Conservation (phyloP, 2,113 vertebrate species). For the Plecturocebus donacophilus region DNA sequence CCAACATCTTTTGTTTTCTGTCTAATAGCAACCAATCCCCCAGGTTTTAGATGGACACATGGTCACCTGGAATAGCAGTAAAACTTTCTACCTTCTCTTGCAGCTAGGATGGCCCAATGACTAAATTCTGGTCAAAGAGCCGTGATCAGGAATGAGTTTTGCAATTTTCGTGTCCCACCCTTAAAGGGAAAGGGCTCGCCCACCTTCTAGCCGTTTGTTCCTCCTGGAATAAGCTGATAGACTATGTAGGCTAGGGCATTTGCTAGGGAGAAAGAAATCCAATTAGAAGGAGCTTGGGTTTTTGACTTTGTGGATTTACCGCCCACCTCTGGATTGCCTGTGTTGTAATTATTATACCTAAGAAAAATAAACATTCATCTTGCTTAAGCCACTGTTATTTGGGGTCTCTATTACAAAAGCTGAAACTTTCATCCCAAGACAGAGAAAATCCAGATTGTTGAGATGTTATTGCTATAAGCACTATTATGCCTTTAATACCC, state of each 20-base stretch:
- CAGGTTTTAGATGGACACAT: neutral
- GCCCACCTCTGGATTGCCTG: neutral
- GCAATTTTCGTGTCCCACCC: neutral
- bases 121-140: neutral
- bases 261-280: neutral
- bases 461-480: rapidly evolving
- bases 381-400: neutral
- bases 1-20: neutral
- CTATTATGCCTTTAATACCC: no score
- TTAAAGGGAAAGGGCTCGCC: rapidly evolving
- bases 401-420: neutral
- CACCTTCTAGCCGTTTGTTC: rapidly evolving
- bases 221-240: neutral
- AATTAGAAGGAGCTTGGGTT: neutral
- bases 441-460: neutral
- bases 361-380: neutral
- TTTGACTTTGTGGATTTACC: neutral
- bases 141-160: neutral
- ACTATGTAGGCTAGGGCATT: neutral
- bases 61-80: neutral
- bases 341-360: rapidly evolving
- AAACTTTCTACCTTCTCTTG: neutral
- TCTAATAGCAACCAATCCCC: neutral
- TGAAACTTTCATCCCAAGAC: neutral
- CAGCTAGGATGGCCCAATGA: neutral